These are phyloP conservation scores for Octopus sinensis DNA, from an alignment of 1,140 invertebrate species.

Conservation along the genomic window DNA sequence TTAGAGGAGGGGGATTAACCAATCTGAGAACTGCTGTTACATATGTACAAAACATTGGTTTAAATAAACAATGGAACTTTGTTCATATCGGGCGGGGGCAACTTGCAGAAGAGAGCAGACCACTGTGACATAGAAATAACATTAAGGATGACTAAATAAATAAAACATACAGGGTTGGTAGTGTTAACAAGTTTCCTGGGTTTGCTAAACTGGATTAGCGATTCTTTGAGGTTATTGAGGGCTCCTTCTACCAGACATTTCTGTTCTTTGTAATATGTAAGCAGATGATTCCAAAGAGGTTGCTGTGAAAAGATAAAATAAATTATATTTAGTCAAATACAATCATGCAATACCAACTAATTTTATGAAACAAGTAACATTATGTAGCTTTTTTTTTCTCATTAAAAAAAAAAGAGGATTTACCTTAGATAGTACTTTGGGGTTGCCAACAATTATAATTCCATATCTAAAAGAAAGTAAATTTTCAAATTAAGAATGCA, in stretches of 20 bases:
- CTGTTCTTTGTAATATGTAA: slow-evolving; percentile 97
- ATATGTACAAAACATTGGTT: neutral
- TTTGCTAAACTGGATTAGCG: slow-evolving; percentile 94
- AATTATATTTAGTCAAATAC: neutral
- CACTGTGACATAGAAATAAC: neutral
- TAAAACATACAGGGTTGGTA: slow-evolving; percentile 71
- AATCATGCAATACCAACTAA: too few species aligned
- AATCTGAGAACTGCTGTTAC: neutral
- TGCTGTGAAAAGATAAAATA: slow-evolving; percentile 63
- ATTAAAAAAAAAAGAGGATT: slow-evolving; percentile 18
- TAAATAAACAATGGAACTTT: neutral
- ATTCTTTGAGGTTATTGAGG: slow-evolving; percentile 94
- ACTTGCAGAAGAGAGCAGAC: too few species aligned
- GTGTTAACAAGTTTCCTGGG: slow-evolving; percentile 92
- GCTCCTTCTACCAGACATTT: slow-evolving; percentile 97
- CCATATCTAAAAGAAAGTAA: slow-evolving; percentile 62
- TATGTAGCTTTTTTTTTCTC: too few species aligned
- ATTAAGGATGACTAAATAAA: neutral
- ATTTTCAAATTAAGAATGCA: too few species aligned
- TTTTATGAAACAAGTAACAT: too few species aligned
- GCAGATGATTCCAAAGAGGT: slow-evolving; percentile 95
- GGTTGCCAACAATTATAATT: slow-evolving; percentile 98
- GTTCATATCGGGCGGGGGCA: neutral
- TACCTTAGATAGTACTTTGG: slow-evolving; percentile 92
- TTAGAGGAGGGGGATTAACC: too few species aligned